phyloP scores from a whole-genome alignment of 2,888 invertebrate species.

The Axea sp. region DNA sequence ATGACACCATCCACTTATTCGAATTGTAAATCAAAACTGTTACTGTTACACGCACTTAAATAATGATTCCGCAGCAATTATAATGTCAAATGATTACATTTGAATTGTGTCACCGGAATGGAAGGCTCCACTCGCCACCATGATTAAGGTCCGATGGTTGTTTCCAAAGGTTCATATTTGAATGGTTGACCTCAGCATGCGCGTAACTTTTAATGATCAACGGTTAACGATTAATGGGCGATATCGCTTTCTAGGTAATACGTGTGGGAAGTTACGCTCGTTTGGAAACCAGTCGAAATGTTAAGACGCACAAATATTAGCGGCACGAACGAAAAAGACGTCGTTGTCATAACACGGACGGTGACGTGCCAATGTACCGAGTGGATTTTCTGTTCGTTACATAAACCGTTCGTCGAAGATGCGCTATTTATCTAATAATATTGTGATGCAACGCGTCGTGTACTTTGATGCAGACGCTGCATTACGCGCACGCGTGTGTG shows the following conservation, averaged over 20 bases:
- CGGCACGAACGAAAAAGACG: constrained; percentile 23
- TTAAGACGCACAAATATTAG: constrained; percentile 1
- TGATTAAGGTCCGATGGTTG: constrained; percentile 1
- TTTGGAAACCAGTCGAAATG: constrained; percentile 11
- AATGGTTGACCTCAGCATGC: constrained; percentile 11
- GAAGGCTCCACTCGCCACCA: too few relatives aligned
- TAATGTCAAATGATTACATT: constrained; percentile 13
- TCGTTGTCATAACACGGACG: constrained; percentile 42
- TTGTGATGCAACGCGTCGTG: constrained; percentile 70
- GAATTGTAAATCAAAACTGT: constrained; percentile 9
- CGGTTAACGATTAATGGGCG: constrained; percentile 32
- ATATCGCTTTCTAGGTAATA: constrained; percentile 40
- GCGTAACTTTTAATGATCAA: constrained; percentile 39
- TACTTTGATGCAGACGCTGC: constrained; percentile 65
- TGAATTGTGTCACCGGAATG: background rate
- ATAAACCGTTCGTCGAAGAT: constrained; percentile 48
- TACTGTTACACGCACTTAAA: constrained; percentile 2
- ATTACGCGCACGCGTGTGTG: constrained; percentile 46
- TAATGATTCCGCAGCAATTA: constrained; percentile 12
- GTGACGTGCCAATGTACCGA: constrained; percentile 14
- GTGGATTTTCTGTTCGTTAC: constrained; percentile 18
- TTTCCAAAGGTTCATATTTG: constrained; percentile 10
- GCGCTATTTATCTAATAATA: constrained; percentile 75
- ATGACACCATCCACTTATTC: constrained; percentile 9
- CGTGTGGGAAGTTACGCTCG: constrained; percentile 26